Evolutionary conservation across 2,888 invertebrate species (phyloP).

Genomic region (Papilio protenor): DNA sequence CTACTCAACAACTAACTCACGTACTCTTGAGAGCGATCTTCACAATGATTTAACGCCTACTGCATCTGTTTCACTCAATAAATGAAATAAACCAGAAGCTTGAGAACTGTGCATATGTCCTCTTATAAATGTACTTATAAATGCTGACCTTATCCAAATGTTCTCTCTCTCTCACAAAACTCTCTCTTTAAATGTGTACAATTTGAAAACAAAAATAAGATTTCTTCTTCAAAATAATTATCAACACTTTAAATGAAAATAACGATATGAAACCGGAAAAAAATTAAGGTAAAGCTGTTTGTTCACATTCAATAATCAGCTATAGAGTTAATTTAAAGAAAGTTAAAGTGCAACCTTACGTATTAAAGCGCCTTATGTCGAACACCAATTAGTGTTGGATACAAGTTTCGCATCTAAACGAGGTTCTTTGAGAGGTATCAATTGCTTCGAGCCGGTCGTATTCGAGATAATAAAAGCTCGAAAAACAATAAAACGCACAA

Average conservation of each 20-base stretch:
- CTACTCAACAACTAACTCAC: background rate
- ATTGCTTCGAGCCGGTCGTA: conserved; percentile 26
- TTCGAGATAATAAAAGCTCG: conserved; percentile 41
- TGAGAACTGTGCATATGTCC: background rate
- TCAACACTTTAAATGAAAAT: background rate
- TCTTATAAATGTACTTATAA: background rate
- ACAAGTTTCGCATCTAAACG: conserved; percentile 40
- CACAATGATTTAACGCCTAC: background rate
- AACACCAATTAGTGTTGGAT: conserved; percentile 35
- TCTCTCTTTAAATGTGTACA: background rate
- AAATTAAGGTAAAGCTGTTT: background rate
- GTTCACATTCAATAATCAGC: conserved; percentile 18
- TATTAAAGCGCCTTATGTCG: conserved; percentile 12
- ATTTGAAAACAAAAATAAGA: background rate
- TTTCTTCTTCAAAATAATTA: background rate
- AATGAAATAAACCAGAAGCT: background rate
- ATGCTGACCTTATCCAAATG: background rate
- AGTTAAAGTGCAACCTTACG: conserved; percentile 21
- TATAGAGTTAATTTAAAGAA: conserved; percentile 38
- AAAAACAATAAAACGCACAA: conserved; percentile 41
- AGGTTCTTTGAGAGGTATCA: conserved; percentile 40
- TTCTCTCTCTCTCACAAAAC: background rate
- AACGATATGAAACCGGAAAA: background rate
- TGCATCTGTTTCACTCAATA: background rate
- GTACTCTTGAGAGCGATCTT: background rate